phyloP scores from a whole-genome alignment of 1,140 invertebrate species.

The Conus ventricosus region DNA sequence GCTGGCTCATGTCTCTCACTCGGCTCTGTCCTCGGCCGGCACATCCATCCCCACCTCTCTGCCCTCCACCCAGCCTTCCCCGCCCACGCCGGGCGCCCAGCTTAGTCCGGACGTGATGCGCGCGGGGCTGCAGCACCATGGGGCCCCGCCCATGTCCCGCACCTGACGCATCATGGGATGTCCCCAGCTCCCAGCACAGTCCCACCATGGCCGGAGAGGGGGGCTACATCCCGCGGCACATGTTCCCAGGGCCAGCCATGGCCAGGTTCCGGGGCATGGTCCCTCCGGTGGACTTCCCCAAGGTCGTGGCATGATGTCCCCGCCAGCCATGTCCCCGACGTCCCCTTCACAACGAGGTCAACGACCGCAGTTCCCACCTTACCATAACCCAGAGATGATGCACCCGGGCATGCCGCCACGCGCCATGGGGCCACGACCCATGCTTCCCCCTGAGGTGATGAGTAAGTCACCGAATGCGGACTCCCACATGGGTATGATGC shows the following conservation, averaged over 20 bases:
- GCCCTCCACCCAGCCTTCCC: not conserved
- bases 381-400: slow-evolving; percentile 30
- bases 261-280: slow-evolving; percentile 36
- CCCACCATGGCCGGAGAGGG: slow-evolving; percentile 23
- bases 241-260: slow-evolving; percentile 38
- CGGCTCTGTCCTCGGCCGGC: slow-evolving; percentile 46
- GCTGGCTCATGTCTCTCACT: slow-evolving; percentile 43
- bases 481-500: slow-evolving; percentile 18
- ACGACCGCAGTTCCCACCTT: slow-evolving; percentile 29
- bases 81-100: not conserved
- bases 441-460: slow-evolving; percentile 28
- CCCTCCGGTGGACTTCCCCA: slow-evolving; percentile 27
- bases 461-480: not conserved
- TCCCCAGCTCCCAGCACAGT: slow-evolving; percentile 17
- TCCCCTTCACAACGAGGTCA: slow-evolving; percentile 27
- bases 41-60: slow-evolving; percentile 34
- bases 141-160: slow-evolving; percentile 28
- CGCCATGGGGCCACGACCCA: slow-evolving; percentile 24
- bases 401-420: slow-evolving; percentile 34
- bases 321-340: slow-evolving; percentile 37
- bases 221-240: slow-evolving; percentile 33
- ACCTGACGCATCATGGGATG: slow-evolving; percentile 26
- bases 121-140: slow-evolving; percentile 9
- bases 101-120: slow-evolving; percentile 9
- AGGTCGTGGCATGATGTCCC: slow-evolving; percentile 32